phyloP scores from a whole-genome alignment of 2,888 invertebrate species.

The Stramonita haemastoma region DNA sequence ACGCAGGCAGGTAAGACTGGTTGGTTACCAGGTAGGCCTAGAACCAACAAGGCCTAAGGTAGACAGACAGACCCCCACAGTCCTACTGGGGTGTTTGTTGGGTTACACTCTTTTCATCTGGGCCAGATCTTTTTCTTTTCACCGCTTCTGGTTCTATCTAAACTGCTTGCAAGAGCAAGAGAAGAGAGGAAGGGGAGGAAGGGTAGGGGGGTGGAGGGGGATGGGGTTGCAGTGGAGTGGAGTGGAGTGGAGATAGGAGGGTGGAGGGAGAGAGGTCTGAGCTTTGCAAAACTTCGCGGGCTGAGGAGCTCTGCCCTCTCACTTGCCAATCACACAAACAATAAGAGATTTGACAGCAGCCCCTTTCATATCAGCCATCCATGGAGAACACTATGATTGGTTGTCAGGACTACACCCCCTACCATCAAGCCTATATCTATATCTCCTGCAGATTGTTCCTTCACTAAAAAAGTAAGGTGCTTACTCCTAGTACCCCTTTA shows the following conservation, averaged over 20 bases:
- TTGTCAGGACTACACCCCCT: not conserved
- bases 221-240: not conserved
- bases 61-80: not conserved
- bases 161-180: not conserved
- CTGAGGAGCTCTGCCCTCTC: not conserved
- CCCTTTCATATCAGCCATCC: not conserved
- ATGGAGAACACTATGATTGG: not conserved
- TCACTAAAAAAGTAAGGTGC: too few relatives aligned
- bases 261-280: not conserved
- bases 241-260: not conserved
- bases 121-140: not conserved
- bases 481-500: too few relatives aligned
- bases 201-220: not conserved
- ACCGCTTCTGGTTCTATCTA: conserved; percentile 5
- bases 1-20: not conserved
- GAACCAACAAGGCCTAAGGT: not conserved
- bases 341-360: not conserved
- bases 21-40: not conserved
- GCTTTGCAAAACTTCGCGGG: not conserved
- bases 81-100: not conserved
- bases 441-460: too few relatives aligned
- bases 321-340: not conserved
- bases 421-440: too few relatives aligned
- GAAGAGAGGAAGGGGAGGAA: not conserved
- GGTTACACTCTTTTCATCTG: not conserved